Evolutionary conservation across 2,797 vertebrate genomes (phyloP), one percentile per base, ranked within the genome.

Genomic region (Rhinoraja longicauda): DNA sequence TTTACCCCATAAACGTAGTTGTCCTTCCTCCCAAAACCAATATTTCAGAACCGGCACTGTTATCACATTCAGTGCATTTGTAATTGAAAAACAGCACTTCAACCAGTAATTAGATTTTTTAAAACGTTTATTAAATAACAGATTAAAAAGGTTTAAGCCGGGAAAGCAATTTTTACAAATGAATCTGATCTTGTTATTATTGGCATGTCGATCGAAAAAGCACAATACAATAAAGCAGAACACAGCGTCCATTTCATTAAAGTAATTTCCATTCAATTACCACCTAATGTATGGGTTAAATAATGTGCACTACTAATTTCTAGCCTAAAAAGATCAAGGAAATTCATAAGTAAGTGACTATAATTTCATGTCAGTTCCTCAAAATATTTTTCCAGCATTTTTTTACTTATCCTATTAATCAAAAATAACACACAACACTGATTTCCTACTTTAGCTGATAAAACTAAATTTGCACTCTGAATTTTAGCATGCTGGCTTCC

Each of bases 1-100:
- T 92, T 75, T 92, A 75, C 57, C 36, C 88, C 39, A 57, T 29
- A 73, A 75, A 75, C 26, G 53, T 75, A 92, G 45, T 75, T 92
- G 70, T 26, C 90, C 45, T 92, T 75, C 53, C 24, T 92, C 88
- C 88, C 39, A 72, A 0, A 73, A 91, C 62, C 29, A 57, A 36
- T 62, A 67, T 53, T 12, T 92, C 53, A 57, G 39, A 92, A 53
- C 26, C 13, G 6, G 90, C 13, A 75, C 45, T 32, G 45, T 29
- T 29, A 92, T 75, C 32, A 53, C 39, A 92, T 9, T 92, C 39
- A 57, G 90, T n/a, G 72, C 45, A 53, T 6, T 73, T 15, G 36
- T 21, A 53, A 72, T 90, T 4, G 32, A 21, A 29, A 90, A 90
- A 7, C 24, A 0, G 3, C 64, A 36, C 26, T 53, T 53, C 72